Conservation (phyloP, 2,797 vertebrate genomes). For the Diceros bicornis region DNA sequence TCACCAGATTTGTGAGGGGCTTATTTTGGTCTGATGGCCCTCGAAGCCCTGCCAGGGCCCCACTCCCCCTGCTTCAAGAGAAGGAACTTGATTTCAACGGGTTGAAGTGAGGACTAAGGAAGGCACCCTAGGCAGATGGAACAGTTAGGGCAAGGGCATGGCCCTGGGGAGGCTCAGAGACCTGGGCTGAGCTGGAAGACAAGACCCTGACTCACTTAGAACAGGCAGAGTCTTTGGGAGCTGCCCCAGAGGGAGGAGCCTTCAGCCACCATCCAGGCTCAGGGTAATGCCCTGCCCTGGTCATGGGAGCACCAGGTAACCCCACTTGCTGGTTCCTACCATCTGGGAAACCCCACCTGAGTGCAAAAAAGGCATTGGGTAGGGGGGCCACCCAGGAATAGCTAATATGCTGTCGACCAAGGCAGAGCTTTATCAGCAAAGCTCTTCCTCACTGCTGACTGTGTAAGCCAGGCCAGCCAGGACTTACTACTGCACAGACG, state of each 20-base stretch:
- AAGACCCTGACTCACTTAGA: neutral
- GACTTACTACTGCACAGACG: neutral
- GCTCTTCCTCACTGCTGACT: neutral
- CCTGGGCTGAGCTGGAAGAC: neutral
- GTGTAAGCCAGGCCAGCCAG: neutral
- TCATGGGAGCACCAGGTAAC: neutral
- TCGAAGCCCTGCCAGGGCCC: neutral
- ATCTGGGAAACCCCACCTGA: neutral
- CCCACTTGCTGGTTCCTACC: neutral
- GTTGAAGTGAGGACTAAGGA: neutral
- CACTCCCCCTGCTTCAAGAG: neutral
- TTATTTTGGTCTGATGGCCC: neutral
- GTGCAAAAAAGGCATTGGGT: neutral
- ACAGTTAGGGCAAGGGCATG: neutral
- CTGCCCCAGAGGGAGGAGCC: neutral
- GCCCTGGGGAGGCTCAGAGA: neutral
- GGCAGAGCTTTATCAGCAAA: conserved; percentile 15
- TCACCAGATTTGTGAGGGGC: neutral
- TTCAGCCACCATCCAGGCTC: neutral
- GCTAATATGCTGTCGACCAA: neutral
- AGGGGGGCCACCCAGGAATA: neutral
- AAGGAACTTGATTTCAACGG: neutral
- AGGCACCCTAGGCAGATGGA: neutral
- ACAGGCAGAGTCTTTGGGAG: neutral
- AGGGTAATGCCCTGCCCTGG: neutral